These are phyloP conservation scores for Lepus timidus DNA, from an alignment of 2,113 vertebrate genomes.

Conservation along the genomic window DNA sequence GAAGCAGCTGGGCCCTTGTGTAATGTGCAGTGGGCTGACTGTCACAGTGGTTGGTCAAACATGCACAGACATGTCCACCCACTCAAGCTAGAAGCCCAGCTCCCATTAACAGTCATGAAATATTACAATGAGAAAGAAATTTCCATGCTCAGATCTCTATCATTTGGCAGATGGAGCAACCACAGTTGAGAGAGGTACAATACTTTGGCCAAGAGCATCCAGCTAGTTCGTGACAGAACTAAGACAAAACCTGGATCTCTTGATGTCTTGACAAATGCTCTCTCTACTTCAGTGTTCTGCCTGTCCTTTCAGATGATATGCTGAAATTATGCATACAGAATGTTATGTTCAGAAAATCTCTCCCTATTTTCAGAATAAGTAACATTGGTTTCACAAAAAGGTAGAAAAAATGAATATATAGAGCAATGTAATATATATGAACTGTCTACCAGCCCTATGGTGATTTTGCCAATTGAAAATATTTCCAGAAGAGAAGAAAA, in stretches of 20 bases:
- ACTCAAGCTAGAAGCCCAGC: not conserved
- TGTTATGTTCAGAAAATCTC: not conserved
- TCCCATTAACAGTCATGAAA: slow-evolving; percentile 11
- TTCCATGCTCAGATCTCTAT: not conserved
- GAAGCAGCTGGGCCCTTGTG: not conserved
- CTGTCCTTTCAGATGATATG: not conserved
- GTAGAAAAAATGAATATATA: slow-evolving; percentile 5
- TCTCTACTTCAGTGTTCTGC: not conserved
- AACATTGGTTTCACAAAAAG: not conserved
- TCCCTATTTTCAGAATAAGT: slow-evolving; percentile 31
- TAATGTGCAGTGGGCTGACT: not conserved
- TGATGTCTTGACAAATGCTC: not conserved
- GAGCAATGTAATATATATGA: not conserved
- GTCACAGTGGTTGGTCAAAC: not conserved
- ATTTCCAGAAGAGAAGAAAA: not conserved
- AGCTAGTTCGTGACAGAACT: not conserved
- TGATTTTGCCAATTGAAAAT: not conserved
- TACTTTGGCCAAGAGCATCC: not conserved
- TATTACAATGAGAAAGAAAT: not conserved
- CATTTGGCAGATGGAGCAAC: not conserved
- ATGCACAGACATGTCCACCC: not conserved
- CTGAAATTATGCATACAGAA: not conserved
- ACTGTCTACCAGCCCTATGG: not conserved
- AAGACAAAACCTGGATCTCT: not conserved
- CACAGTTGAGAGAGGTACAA: not conserved